Base-by-base conservation (phyloP, 2,797 vertebrate genomes). In the Sarcophilus harrisii region DNA sequence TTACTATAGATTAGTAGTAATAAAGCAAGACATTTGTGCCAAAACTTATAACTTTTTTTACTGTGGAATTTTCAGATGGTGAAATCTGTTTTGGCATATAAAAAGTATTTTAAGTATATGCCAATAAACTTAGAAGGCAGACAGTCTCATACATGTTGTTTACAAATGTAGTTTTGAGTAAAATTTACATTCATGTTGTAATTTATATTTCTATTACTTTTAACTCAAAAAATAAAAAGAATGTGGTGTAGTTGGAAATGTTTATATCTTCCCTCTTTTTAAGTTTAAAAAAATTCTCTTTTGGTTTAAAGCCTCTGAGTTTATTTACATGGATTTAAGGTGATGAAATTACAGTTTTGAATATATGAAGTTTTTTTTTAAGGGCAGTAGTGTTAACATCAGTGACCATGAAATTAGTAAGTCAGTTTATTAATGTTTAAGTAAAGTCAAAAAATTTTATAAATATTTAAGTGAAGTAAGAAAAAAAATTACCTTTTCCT, bases 111-210 rank as follows among this genome's bases (percentile, higher is more conserved):
- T 94, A 62, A 92, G 81, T 95, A 52, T 90, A 32, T 94, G 94
- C 38, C 28, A 59, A 52, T 52, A 52, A 5, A 52, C 3, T 52
- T 52, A 52, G 6, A 52, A 5, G 52, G 52, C 52, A 52, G 52
- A 8, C 52, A 52, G 52, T 52, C 52, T 52, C 52, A 52, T 4
- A 52, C 52, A 52, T 52, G 52, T 52, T 73, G 58, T 91, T 92
- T 14, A n/a, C 66, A 92, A 94, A 59, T 89, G 57, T n/a, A 95
- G 87, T 96, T 96, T 57, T 91, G 95, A 94, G 73, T 2, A 28
- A 81, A 21, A 81, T 81, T 81, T 81, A 45, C 73, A 45, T 45
- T 32, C n/a, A 54, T 73, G 38, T 81, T 52, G 59, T 32, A 16
- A 81, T 95, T 93, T 94, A 12, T 94, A 38, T 55, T 96, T 73